Conservation (phyloP, 2,888 invertebrate species). For the Crossocerus cetratus region DNA sequence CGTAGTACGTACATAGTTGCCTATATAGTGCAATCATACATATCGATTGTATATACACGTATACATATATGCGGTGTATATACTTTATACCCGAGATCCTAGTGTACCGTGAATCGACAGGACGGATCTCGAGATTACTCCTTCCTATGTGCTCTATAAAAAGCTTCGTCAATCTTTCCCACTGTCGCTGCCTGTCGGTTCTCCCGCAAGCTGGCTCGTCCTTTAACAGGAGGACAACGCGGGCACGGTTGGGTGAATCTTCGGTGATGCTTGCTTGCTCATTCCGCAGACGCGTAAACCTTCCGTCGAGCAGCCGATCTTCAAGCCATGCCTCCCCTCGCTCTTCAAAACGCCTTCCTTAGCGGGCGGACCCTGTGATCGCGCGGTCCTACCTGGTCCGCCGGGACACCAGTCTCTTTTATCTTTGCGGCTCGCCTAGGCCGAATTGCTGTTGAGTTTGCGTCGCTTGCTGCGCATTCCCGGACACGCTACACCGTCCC, state of each 20-base stretch:
- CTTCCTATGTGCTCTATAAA: constrained; percentile 4
- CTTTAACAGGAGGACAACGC: constrained; percentile 18
- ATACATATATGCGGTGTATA: constrained; percentile 8
- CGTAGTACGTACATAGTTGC: not conserved
- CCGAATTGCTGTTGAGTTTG: constrained; percentile 73
- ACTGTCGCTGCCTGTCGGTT: not conserved
- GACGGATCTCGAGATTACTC: not conserved
- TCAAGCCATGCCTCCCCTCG: constrained; percentile 35
- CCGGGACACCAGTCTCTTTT: constrained; percentile 69
- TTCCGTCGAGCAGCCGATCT: constrained; percentile 30
- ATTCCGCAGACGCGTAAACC: constrained; percentile 17
- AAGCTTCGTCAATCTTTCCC: not conserved
- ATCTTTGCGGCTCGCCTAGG: constrained; percentile 76
- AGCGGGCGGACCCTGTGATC: constrained; percentile 49
- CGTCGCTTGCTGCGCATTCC: constrained; percentile 70
- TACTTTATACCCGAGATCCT: constrained; percentile 5
- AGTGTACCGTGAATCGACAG: constrained; percentile 11
- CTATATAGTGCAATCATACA: constrained; percentile 3
- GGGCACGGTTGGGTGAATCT: constrained; percentile 24
- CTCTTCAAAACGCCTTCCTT: constrained; percentile 30
- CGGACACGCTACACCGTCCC: constrained; percentile 73
- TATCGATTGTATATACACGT: not conserved
- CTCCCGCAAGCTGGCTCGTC: constrained; percentile 11
- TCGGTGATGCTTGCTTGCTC: constrained; percentile 26
- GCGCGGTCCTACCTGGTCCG: constrained; percentile 73